Percentiles rank a stretch among this genome's conserved stretches.
Conservation (phyloP, 2,113 vertebrate genomes). For the Marmota flaviventris region DNA sequence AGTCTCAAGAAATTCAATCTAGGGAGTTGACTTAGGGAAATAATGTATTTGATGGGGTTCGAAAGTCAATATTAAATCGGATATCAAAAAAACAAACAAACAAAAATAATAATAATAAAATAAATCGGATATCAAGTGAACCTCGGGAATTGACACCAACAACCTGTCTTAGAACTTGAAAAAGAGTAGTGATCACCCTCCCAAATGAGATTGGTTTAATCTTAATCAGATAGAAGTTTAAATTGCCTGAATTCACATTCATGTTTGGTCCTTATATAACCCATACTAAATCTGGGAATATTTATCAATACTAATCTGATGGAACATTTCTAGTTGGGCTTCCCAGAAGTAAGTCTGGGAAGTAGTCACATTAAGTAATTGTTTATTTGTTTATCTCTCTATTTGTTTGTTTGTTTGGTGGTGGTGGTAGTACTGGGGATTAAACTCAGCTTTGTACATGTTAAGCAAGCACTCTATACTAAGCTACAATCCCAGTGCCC, state of each 20-base stretch:
- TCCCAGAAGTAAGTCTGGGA: neutral
- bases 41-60: neutral
- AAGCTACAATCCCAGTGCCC: neutral
- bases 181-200: neutral
- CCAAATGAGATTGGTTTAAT: neutral
- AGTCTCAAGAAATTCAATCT: slow-evolving; percentile 20
- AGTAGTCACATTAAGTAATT: neutral
- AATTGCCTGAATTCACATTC: neutral
- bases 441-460: too few species aligned
- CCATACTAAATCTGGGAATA: neutral
- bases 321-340: neutral
- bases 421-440: too few species aligned
- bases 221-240: slow-evolving; percentile 13
- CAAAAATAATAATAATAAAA: too few species aligned
- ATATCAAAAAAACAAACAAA: too few species aligned
- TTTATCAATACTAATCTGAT: neutral
- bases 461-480: too few species aligned
- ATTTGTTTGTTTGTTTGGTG: too few species aligned
- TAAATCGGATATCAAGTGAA: neutral
- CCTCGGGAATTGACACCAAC: neutral
- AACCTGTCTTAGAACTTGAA: neutral
- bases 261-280: neutral
- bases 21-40: neutral
- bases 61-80: neutral
- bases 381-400: neutral